A percentile compares a stretch with the other conserved stretches of the same genome.
These are phyloP conservation scores for Zaprionus tsacasi DNA, from an alignment of 1,140 invertebrate genomes.

Conservation along the genomic window DNA sequence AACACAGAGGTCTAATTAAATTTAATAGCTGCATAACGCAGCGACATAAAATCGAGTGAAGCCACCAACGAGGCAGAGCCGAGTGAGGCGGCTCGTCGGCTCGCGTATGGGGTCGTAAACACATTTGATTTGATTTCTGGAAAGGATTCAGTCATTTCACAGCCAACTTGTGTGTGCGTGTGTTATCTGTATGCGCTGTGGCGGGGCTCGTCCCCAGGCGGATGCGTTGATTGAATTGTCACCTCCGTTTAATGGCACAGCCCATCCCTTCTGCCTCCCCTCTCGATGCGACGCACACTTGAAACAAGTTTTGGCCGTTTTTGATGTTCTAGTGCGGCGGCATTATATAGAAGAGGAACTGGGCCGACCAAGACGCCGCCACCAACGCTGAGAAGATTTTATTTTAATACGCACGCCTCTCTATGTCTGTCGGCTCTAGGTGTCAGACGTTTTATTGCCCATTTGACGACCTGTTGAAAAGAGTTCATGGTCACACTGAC, in stretches of 20 bases:
- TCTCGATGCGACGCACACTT: conserved; percentile 33
- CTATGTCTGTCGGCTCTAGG: conserved; percentile 55
- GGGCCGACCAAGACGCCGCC: conserved; percentile 45
- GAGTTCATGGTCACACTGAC: conserved; percentile 69
- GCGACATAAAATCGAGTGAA: conserved; percentile 61
- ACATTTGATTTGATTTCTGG: conserved; percentile 79
- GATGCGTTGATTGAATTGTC: conserved; percentile 79
- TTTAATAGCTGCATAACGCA: conserved; percentile 71
- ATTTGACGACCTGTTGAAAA: conserved; percentile 75
- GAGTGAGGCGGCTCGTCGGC: neutral
- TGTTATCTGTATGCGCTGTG: neutral
- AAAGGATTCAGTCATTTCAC: conserved; percentile 67
- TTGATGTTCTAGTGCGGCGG: conserved; percentile 52
- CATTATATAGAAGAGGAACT: conserved; percentile 49
- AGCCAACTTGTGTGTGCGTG: conserved; percentile 1
- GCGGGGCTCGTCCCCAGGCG: conserved; percentile 43
- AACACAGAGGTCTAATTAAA: conserved; percentile 80
- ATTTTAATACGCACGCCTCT: conserved; percentile 25
- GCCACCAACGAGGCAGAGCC: conserved; percentile 62
- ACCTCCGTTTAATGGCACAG: conserved; percentile 72
- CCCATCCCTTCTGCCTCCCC: neutral
- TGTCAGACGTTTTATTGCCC: conserved; percentile 77
- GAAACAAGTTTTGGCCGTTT: conserved; percentile 53
- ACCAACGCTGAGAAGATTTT: conserved; percentile 40
- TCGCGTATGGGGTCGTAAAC: conserved; percentile 60